Conservation (phyloP, 2,888 invertebrate species). For the Germaria angustata region DNA sequence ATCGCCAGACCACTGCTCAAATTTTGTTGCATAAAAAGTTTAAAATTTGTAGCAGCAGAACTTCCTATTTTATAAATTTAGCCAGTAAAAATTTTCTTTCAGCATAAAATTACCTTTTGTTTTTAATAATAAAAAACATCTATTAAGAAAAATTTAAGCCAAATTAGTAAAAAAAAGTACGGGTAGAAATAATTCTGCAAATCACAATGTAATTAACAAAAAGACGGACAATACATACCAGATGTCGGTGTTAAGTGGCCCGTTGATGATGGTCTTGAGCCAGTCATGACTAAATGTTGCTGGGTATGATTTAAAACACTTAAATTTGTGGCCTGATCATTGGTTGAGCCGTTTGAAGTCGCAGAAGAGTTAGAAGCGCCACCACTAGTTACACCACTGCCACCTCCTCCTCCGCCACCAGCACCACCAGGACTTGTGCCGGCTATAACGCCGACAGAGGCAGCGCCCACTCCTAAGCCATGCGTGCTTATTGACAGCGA, state of each 20-base stretch:
- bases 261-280: constrained; percentile 82
- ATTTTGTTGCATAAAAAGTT: too few relatives aligned
- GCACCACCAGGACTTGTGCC: constrained; percentile 64
- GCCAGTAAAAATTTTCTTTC: neutral
- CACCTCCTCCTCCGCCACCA: constrained; percentile 71
- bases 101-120: constrained; percentile 43
- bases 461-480: constrained; percentile 59
- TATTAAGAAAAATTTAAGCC: constrained; percentile 12
- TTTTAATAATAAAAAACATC: neutral
- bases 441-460: constrained; percentile 69
- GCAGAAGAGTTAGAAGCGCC: constrained; percentile 64
- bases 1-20: too few relatives aligned
- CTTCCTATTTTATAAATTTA: too few relatives aligned
- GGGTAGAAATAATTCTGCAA: constrained; percentile 41
- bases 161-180: constrained; percentile 59
- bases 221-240: constrained; percentile 75
- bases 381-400: constrained; percentile 71
- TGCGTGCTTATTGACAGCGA: constrained; percentile 73
- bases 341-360: constrained; percentile 69
- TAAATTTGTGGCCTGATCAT: constrained; percentile 80
- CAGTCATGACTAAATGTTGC: constrained; percentile 80
- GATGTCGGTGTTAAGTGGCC: constrained; percentile 83
- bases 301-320: constrained; percentile 81
- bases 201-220: neutral
- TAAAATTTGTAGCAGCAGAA: too few relatives aligned